phyloP scores from a whole-genome alignment of 1,140 invertebrate species.

The Drosophila albomicans region DNA sequence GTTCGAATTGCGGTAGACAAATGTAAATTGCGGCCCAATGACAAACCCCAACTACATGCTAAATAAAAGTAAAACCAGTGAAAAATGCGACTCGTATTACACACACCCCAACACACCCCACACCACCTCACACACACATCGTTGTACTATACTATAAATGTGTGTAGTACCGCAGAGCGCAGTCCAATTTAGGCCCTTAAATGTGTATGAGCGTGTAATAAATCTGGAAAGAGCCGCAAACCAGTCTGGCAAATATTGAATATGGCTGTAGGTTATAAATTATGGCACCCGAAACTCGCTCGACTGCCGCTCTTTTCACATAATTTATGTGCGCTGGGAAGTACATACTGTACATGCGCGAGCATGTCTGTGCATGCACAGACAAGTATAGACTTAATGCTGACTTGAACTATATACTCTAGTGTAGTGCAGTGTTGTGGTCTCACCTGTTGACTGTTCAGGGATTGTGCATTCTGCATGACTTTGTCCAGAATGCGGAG shows the following conservation, averaged over 20 bases:
- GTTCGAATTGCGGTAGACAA: constrained; percentile 54
- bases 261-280: constrained; percentile 80
- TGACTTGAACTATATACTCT: neutral
- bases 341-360: constrained; percentile 2
- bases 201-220: constrained; percentile 53
- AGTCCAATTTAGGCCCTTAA: constrained; percentile 16
- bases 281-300: constrained; percentile 64
- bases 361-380: constrained; percentile 17
- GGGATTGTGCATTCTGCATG: constrained; percentile 83
- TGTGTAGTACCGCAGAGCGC: neutral
- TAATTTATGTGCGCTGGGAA: constrained; percentile 64
- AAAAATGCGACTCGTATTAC: constrained; percentile 38
- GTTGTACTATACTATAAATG: too few relatives aligned
- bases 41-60: constrained; percentile 67
- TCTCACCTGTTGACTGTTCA: constrained; percentile 85
- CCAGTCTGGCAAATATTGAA: constrained; percentile 77
- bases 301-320: constrained; percentile 46
- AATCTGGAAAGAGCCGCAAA: constrained; percentile 56
- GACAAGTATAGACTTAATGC: neutral
- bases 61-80: constrained; percentile 66
- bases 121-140: too few relatives aligned
- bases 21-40: constrained; percentile 69
- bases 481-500: constrained; percentile 84
- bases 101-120: neutral
- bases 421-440: neutral